Percentiles rank a stretch among this genome's conserved stretches.
Evolutionary conservation across 2,113 vertebrate genomes (phyloP).

Genomic region (Callithrix jacchus): DNA sequence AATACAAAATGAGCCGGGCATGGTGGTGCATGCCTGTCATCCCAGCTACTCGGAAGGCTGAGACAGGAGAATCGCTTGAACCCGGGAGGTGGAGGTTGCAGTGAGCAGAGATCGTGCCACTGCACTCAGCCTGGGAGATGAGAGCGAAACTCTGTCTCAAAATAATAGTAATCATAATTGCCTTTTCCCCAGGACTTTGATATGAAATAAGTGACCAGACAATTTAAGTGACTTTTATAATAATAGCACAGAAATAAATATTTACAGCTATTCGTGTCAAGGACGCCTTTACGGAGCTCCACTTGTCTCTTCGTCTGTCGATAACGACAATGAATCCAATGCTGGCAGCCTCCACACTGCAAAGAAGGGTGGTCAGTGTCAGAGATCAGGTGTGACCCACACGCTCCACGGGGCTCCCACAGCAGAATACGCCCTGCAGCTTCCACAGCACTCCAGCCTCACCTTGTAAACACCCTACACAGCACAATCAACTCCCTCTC

Average conservation of each 20-base stretch:
- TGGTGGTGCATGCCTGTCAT: too few relatives aligned
- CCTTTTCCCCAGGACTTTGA: neutral
- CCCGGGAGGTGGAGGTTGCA: too few relatives aligned
- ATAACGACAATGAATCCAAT: constrained; percentile 96
- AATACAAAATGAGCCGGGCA: too few relatives aligned
- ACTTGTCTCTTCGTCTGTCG: constrained; percentile 95
- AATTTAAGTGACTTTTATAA: neutral
- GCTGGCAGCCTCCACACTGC: constrained; percentile 94
- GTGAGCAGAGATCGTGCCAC: too few relatives aligned
- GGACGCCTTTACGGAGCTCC: constrained; percentile 95
- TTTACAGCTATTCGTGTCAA: constrained; percentile 94
- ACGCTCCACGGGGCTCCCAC: neutral
- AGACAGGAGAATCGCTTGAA: too few relatives aligned
- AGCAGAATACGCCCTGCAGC: constrained; percentile 36
- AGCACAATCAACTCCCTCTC: constrained; percentile 5
- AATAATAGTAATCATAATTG: neutral
- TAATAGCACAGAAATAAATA: constrained; percentile 60
- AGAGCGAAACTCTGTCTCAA: too few relatives aligned
- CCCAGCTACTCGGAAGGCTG: too few relatives aligned
- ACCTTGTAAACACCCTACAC: neutral
- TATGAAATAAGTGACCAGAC: neutral
- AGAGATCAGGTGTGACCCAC: constrained; percentile 50
- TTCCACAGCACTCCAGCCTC: neutral
- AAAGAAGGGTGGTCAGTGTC: constrained; percentile 68
- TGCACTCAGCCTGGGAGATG: too few relatives aligned